Base-by-base conservation (phyloP, 2,888 invertebrate species). In the Allolobophora icterica region DNA sequence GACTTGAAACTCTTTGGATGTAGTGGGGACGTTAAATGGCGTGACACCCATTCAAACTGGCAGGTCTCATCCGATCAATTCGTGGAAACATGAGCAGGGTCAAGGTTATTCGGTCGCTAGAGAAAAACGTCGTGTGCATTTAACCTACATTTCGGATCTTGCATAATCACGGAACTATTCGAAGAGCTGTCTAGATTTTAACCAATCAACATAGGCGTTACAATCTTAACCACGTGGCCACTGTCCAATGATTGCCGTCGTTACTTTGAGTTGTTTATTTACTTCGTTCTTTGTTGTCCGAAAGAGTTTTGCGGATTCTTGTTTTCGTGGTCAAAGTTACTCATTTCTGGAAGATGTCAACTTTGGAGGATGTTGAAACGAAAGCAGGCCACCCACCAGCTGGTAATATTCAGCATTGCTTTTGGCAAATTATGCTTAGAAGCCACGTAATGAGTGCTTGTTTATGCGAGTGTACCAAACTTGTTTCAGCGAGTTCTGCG, bases 321-420 rank as follows among this genome's bases (percentile, higher is more conserved):
- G 11, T 71, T 71, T 71, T 71, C 71, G 30, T 71, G n/a, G n/a
- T 71, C n/a, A 71, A n/a, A 71, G 71, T 71, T 71, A 71, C 11
- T n/a, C 30, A n/a, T 30, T 35, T 87, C 87, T n/a, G n/a, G 34
- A 87, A 35, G 87, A 38, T 87, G 34, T 87, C 87, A 87, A 5
- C 38, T 24, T 35, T 19, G 24, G 35, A 6, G 15, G 87, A 93
- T 83, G 95, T 96, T 91, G 97, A 97, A 95, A 96, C 97, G 83
- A 97, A 98, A 95, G 98, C 97, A 93, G 98, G 98, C 91, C 98
- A 98, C 96, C 97, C 97, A 93, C 98, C 98, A 94, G 98, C 98
- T 96, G 97, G 98, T 98, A 96, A 96, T 95, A 40, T 71, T 30
- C n/a, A 11, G 71, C 71, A 11, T n/a, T 71, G 71, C 0, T 71